These are phyloP conservation scores for Rhabdophis nuchalis DNA, from an alignment of 2,797 vertebrate species.

Conservation along the genomic window DNA sequence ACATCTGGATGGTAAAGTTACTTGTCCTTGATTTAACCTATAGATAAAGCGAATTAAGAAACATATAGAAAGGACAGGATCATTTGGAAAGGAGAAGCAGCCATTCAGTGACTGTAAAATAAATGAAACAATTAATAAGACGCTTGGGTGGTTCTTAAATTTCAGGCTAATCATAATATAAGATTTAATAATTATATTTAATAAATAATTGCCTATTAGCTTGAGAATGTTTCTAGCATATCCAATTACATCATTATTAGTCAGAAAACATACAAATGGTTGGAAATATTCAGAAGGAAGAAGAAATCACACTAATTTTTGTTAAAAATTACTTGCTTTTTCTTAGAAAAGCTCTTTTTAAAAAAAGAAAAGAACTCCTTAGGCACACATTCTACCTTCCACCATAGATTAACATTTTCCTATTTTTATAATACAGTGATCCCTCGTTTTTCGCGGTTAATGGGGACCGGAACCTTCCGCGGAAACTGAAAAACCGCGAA, in stretches of 20 bases:
- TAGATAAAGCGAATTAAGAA: not conserved
- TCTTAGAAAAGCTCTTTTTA: not conserved
- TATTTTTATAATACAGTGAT: not conserved
- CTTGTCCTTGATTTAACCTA: not conserved
- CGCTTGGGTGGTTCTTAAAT: not conserved
- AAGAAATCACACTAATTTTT: not conserved
- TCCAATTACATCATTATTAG: not conserved
- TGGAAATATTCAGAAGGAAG: not conserved
- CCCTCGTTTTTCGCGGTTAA: no score
- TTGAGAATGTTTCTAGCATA: not conserved
- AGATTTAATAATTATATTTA: not conserved
- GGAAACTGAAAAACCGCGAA: no score
- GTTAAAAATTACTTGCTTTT: not conserved
- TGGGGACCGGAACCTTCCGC: no score
- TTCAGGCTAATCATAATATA: not conserved
- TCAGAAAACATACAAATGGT: not conserved
- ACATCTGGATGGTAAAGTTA: not conserved
- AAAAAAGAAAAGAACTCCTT: not conserved
- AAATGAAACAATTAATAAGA: not conserved
- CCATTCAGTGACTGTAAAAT: not conserved
- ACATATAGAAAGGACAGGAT: not conserved
- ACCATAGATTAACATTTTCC: not conserved
- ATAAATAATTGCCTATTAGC: not conserved
- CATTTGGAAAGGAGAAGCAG: not conserved
- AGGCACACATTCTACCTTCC: not conserved